A percentile compares a stretch with the other conserved stretches of the same genome.
These are phyloP conservation scores for Amia ocellicauda DNA, from an alignment of 2,113 vertebrate species.

Conservation along the genomic window DNA sequence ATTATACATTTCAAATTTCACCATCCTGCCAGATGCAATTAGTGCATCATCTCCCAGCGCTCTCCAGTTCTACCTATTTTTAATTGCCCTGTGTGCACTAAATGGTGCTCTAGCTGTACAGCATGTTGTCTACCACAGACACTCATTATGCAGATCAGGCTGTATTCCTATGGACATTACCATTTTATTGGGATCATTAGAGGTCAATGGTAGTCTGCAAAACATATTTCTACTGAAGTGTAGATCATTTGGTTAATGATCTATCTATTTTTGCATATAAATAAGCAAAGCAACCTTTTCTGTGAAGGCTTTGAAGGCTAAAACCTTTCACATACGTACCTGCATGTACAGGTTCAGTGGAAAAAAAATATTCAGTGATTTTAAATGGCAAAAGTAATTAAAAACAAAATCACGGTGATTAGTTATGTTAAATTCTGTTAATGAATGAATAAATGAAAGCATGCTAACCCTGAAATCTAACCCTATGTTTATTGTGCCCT, in stretches of 20 bases:
- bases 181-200: constrained; percentile 20
- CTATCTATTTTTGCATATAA: constrained; percentile 15
- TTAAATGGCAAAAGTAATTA: too few relatives aligned
- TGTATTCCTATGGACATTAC: constrained; percentile 1
- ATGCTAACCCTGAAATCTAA: too few relatives aligned
- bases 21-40: not conserved
- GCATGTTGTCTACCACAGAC: not conserved
- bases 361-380: too few relatives aligned
- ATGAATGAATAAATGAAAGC: too few relatives aligned
- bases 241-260: constrained; percentile 19
- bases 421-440: too few relatives aligned
- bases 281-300: constrained; percentile 6
- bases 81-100: not conserved
- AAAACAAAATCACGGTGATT: too few relatives aligned
- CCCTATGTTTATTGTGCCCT: too few relatives aligned
- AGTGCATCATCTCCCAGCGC: not conserved
- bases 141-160: constrained; percentile 1
- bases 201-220: constrained; percentile 24
- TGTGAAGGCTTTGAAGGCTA: too few relatives aligned
- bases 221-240: constrained; percentile 16
- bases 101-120: not conserved
- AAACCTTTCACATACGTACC: too few relatives aligned
- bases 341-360: too few relatives aligned
- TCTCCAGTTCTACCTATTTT: not conserved
- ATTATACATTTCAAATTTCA: not conserved